phyloP scores from a whole-genome alignment of 2,797 vertebrate genomes.

The Graptemys geographica region DNA sequence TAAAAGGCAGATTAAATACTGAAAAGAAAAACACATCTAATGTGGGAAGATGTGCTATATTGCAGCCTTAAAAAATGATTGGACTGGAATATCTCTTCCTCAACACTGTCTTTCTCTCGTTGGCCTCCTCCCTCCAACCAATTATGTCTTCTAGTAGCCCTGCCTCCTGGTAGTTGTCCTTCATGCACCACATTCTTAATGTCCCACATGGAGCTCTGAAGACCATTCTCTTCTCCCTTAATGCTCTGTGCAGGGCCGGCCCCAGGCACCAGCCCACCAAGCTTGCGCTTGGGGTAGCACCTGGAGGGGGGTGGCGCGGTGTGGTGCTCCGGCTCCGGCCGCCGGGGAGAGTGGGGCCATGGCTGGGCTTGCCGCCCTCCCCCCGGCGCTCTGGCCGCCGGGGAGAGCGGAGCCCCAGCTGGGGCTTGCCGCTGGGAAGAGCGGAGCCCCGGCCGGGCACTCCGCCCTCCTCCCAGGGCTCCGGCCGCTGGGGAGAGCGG shows the following conservation, averaged over 20 bases:
- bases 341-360: too few species aligned
- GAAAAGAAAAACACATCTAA: neutral
- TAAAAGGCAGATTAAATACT: conserved; percentile 38
- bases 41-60: neutral
- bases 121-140: neutral
- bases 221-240: neutral
- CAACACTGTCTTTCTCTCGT: neutral
- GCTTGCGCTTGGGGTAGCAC: too few species aligned
- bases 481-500: too few species aligned
- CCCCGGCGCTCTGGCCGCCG: too few species aligned
- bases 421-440: too few species aligned
- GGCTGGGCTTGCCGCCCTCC: too few species aligned
- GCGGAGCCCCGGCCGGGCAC: too few species aligned
- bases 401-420: too few species aligned
- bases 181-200: neutral
- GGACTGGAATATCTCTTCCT: conserved; percentile 3
- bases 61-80: neutral
- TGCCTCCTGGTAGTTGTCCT: neutral
- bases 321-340: too few species aligned
- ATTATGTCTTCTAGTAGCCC: neutral
- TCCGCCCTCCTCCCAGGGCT: too few species aligned
- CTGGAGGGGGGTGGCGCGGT: too few species aligned
- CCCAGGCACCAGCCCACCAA: too few species aligned
- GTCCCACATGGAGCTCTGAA: neutral
- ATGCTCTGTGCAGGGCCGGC: neutral